Evolutionary conservation across 2,113 vertebrate species (phyloP).

Genomic region (Clinocottus analis): DNA sequence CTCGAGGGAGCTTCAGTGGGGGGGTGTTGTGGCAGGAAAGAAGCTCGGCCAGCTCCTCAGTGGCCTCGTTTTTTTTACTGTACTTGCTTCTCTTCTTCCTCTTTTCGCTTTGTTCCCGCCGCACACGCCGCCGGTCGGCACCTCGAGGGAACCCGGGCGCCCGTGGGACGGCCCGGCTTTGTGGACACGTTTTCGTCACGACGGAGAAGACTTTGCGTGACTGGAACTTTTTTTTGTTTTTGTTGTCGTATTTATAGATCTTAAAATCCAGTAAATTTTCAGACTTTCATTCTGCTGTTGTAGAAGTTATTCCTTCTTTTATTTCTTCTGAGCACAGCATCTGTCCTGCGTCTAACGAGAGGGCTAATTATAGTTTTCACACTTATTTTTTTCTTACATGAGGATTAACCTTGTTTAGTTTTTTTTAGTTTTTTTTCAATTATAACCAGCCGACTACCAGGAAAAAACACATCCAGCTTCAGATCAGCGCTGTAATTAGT

Average conservation of each 20-base stretch:
- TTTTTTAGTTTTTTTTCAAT: neutral
- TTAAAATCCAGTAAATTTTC: neutral
- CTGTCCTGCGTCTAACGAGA: neutral
- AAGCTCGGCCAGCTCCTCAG: constrained; percentile 40
- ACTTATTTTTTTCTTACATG: neutral
- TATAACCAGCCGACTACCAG: neutral
- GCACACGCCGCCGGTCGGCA: constrained; percentile 9
- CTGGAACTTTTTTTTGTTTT: too few species aligned
- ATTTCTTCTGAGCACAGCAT: neutral
- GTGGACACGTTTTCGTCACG: neutral
- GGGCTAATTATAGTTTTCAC: neutral
- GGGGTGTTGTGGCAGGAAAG: constrained; percentile 48
- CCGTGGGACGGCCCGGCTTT: constrained; percentile 20
- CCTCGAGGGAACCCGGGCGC: constrained; percentile 37
- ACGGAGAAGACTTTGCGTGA: constrained; percentile 4
- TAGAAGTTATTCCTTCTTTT: neutral
- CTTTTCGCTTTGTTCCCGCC: constrained; percentile 50
- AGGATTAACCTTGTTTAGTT: neutral
- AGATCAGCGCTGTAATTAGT: neutral
- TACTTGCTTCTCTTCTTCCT: constrained; percentile 49
- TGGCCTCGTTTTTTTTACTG: constrained; percentile 18
- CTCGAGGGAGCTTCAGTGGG: constrained; percentile 16
- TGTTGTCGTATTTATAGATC: neutral
- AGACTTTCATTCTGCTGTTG: neutral
- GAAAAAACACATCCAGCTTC: neutral